Evolutionary conservation across 1,140 invertebrate species (phyloP).

Genomic region (Scylla paramamosain): DNA sequence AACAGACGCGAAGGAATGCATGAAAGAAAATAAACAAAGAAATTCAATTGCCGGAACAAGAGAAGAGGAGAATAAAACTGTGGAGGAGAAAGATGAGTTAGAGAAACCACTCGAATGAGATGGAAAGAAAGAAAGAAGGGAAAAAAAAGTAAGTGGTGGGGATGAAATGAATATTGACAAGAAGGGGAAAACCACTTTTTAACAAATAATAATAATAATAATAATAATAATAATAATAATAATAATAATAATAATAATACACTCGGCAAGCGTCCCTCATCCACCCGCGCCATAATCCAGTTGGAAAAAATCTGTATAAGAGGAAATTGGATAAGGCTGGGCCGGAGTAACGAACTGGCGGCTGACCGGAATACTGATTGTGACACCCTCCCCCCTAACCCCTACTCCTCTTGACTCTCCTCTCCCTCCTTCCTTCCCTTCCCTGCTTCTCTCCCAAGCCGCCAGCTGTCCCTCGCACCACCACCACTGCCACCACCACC

Average conservation of each 20-base stretch:
- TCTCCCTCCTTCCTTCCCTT: not conserved
- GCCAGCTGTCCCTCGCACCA: not conserved
- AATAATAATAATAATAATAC: not conserved
- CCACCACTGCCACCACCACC: not conserved
- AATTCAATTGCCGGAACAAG: too few relatives aligned
- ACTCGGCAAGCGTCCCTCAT: not conserved
- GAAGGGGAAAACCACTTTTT: too few relatives aligned
- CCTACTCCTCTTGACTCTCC: not conserved
- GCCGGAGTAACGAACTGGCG: not conserved
- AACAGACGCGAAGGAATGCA: too few relatives aligned
- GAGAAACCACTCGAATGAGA: too few relatives aligned
- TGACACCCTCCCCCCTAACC: not conserved
- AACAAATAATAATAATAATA: too few relatives aligned
- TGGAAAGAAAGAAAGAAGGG: too few relatives aligned
- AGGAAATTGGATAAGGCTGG: conserved; percentile 2
- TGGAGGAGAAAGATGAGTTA: too few relatives aligned
- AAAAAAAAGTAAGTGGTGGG: too few relatives aligned
- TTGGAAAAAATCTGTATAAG: not conserved
- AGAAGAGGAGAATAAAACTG: too few relatives aligned
- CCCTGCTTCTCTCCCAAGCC: not conserved
- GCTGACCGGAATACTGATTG: not conserved
- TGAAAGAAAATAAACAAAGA: too few relatives aligned
- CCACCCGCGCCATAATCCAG: not conserved
- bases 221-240: too few relatives aligned
- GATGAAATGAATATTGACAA: too few relatives aligned